Evolutionary conservation across 2,888 invertebrate genomes (phyloP), one percentile per base, ranked within the genome.

Genomic region (Capitulum mitella): DNA sequence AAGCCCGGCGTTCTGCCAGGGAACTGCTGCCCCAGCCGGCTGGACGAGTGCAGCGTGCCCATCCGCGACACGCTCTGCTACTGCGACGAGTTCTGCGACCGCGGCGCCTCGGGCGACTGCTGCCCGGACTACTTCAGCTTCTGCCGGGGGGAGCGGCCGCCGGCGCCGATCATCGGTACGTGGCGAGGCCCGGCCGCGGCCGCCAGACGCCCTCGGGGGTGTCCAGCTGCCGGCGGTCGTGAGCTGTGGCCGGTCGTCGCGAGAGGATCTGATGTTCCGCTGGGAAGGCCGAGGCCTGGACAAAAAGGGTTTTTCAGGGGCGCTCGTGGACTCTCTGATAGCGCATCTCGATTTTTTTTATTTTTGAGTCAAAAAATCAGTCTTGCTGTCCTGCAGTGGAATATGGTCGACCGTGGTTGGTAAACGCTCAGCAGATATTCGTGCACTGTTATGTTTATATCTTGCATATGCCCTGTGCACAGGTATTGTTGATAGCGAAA

Each of bases 1-100:
- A 61, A 6, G 5, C 26, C 46, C 3, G 29, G 34, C 32, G 10
- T 12, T 26, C 29, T 70, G 1, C 37, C 64, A 64, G 61, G 51
- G n/a, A 37, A 46, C 34, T 96, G 96, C 85, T 97, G 97, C 84
- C 84, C 84, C 0, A 89, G 91, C 77, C 88, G 97, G 76, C 87
- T 90, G 82, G 97, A 97, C 85, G 89, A 89, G 32, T 97, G 97
- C 85, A 90, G 94, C 0, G 89, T 91, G 78, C 91, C 91, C 37
- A 94, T 97, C 83, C 86, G 92, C 80, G 95, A 90, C 80, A 94
- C 95, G 0, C 85, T 92, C 26, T 98, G 98, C 86, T 98, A 98
- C 86, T 98, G 98, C 86, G 98, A 98, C 86, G 89, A 92, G 82
- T 97, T 97, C 87, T 97, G 97, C 87, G 92, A 93, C 84, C 87